A percentile compares a stretch with the other conserved stretches of the same genome.
These are phyloP conservation scores for Hystrix cristata DNA, from an alignment of 2,113 vertebrate genomes.

Conservation along the genomic window DNA sequence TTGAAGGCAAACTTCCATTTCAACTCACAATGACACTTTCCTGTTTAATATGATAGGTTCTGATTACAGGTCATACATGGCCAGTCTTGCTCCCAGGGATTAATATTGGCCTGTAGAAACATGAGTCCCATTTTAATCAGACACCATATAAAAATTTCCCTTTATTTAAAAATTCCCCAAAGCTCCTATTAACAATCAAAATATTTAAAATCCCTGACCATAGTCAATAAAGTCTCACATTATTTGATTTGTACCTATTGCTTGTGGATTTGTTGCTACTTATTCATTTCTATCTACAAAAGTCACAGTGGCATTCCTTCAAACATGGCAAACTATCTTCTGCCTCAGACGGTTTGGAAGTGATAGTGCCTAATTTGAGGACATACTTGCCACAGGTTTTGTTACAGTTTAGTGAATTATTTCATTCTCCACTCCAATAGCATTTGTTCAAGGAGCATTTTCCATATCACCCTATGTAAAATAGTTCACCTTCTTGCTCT, in stretches of 20 bases:
- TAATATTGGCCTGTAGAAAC: background rate
- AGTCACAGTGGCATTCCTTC: background rate
- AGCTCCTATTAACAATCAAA: background rate
- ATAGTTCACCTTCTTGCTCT: rapidly evolving
- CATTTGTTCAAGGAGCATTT: background rate
- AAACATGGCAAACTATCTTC: background rate
- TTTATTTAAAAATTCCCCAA: background rate
- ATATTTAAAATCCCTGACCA: background rate
- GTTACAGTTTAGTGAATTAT: background rate
- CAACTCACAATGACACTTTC: rapidly evolving
- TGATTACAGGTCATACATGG: background rate
- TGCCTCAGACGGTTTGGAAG: background rate
- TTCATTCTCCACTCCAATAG: background rate
- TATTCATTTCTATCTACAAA: background rate
- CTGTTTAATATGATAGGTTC: background rate
- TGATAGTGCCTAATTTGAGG: background rate
- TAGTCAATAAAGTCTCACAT: background rate
- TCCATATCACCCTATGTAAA: background rate
- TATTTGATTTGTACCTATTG: background rate
- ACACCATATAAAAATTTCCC: background rate
- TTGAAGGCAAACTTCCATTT: background rate
- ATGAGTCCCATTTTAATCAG: background rate
- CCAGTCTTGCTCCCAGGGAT: background rate
- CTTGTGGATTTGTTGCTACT: background rate
- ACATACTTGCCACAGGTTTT: background rate